Evolutionary conservation across 2,888 invertebrate species (phyloP).

Genomic region (Schizotus pectinicornis): DNA sequence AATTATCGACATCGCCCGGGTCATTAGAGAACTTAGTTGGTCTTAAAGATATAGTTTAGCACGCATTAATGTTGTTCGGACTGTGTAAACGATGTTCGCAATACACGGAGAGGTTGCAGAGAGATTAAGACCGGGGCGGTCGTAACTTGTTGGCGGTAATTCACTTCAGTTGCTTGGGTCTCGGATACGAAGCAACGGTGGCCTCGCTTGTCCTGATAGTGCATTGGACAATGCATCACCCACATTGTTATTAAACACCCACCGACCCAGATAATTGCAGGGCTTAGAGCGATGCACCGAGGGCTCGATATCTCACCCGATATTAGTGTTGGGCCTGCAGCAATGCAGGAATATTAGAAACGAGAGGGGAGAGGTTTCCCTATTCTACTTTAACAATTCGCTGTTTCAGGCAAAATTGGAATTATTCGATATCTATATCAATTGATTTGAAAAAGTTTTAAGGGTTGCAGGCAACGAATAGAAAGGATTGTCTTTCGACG

Average conservation of each 20-base stretch:
- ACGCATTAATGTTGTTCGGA: conserved; percentile 38
- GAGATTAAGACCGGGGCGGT: conserved; percentile 20
- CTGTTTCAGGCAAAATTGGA: too few species aligned
- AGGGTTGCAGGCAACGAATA: too few species aligned
- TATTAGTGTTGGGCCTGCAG: too few species aligned
- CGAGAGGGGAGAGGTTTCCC: too few species aligned
- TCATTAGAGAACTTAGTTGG: conserved; percentile 35
- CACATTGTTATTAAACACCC: conserved; percentile 4
- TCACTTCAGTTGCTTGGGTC: conserved; percentile 10
- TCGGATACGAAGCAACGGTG: conserved; percentile 30
- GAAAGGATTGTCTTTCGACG: too few species aligned
- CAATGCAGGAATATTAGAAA: too few species aligned
- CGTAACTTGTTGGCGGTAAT: conserved; percentile 34
- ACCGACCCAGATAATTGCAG: not conserved
- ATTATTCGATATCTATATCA: too few species aligned
- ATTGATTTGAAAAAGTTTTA: too few species aligned
- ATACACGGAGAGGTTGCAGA: conserved; percentile 23
- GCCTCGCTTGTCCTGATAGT: not conserved
- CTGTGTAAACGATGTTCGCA: conserved; percentile 35
- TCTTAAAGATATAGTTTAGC: conserved; percentile 36
- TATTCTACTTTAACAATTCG: too few species aligned
- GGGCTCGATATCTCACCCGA: too few species aligned
- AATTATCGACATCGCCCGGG: conserved; percentile 18
- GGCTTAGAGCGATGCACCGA: not conserved
- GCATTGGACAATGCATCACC: conserved; percentile 10